Evolutionary conservation across 2,113 vertebrate genomes (phyloP).

Genomic region (Salvelinus namaycush): DNA sequence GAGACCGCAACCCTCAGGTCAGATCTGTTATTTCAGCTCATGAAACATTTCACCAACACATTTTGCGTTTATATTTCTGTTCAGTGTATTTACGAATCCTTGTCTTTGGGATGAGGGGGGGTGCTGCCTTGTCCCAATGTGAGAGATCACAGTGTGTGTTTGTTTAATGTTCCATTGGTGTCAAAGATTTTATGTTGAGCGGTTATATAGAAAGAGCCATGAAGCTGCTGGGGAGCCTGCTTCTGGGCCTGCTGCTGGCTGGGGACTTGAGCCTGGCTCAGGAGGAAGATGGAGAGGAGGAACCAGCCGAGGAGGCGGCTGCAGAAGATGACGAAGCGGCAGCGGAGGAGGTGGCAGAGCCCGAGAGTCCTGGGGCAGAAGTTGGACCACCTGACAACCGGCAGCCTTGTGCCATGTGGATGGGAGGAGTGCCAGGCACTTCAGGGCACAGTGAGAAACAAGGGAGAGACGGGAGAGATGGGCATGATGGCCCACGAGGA

Average conservation of each 20-base stretch:
- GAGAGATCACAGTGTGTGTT: too few relatives aligned
- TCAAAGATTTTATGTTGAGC: background rate
- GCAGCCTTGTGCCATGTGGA: slow-evolving; percentile 65
- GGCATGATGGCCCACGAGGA: slow-evolving; percentile 75
- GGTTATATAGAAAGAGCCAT: background rate
- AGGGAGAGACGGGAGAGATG: slow-evolving; percentile 82
- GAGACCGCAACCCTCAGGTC: too few relatives aligned
- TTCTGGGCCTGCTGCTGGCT: slow-evolving; percentile 22
- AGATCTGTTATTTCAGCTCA: too few relatives aligned
- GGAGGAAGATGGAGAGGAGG: slow-evolving; percentile 8
- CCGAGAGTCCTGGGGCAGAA: slow-evolving; percentile 19
- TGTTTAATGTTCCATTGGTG: background rate
- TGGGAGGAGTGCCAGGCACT: slow-evolving; percentile 80
- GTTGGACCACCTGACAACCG: background rate
- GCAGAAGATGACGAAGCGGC: slow-evolving; percentile 11
- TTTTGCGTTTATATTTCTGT: too few relatives aligned
- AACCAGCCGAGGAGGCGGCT: background rate
- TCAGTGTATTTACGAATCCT: too few relatives aligned
- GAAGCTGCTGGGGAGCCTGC: slow-evolving; percentile 28
- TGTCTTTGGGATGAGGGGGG: too few relatives aligned
- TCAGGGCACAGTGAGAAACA: slow-evolving; percentile 82
- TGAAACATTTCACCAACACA: too few relatives aligned
- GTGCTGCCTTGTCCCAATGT: too few relatives aligned
- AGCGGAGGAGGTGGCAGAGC: background rate
- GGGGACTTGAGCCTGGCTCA: slow-evolving; percentile 11